Evolutionary conservation across 2,113 vertebrate genomes (phyloP).

Genomic region (Lamprotornis superbus): DNA sequence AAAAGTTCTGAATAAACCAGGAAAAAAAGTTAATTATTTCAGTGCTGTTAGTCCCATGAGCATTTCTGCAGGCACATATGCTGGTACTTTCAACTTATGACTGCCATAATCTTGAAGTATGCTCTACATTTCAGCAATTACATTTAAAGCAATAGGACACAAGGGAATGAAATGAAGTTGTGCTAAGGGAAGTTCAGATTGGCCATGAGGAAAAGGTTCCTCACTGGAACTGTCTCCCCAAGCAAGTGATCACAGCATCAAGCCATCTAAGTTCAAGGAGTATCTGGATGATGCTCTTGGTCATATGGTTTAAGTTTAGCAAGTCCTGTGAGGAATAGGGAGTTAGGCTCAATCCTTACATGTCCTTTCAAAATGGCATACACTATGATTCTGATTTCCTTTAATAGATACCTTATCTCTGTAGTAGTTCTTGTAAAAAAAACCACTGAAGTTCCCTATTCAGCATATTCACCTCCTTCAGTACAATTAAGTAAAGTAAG

Average conservation of each 20-base stretch:
- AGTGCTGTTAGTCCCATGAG: neutral
- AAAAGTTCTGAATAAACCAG: neutral
- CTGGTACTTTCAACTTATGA: no score
- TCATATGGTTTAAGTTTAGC: neutral
- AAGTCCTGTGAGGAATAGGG: neutral
- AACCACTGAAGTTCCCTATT: neutral
- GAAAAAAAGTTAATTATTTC: neutral
- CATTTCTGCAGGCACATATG: no score
- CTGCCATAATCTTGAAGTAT: neutral
- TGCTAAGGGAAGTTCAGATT: neutral
- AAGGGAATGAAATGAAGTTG: neutral
- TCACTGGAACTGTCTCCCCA: neutral
- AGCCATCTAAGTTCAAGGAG: neutral
- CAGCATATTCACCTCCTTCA: neutral
- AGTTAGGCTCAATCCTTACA: neutral
- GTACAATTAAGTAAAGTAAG: neutral
- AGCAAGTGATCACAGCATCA: neutral
- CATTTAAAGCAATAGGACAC: neutral
- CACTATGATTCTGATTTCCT: neutral
- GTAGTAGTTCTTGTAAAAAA: neutral
- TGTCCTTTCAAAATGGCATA: neutral
- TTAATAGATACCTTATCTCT: neutral
- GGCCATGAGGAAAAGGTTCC: neutral
- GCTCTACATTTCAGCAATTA: neutral
- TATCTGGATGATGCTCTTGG: rapidly evolving